phyloP scores from a whole-genome alignment of 2,888 invertebrate genomes.

The Rambutsinella grinnellia region DNA sequence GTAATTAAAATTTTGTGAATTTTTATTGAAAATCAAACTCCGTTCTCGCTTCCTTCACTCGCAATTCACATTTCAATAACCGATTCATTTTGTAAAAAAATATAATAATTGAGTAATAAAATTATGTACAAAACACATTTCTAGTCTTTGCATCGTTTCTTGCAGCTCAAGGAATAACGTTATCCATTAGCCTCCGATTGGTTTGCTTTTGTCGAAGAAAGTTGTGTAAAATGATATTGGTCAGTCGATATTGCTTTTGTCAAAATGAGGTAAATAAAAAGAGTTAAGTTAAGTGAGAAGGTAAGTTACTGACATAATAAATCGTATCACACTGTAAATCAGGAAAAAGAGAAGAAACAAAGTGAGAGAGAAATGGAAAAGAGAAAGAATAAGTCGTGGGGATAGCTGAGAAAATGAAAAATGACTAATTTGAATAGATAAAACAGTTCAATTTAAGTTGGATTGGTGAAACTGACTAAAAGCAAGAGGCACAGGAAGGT shows the following conservation, averaged over 20 bases:
- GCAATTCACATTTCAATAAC: background rate
- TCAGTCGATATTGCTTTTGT: no score
- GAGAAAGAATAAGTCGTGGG: background rate
- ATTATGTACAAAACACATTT: background rate
- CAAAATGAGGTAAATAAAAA: no score
- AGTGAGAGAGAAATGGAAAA: conserved; percentile 3
- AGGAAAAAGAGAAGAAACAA: background rate
- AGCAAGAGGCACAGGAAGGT: background rate
- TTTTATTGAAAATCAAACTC: background rate
- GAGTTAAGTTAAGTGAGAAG: no score
- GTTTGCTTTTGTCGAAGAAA: no score
- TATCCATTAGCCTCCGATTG: no score
- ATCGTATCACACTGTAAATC: no score
- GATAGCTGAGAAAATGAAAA: conserved; percentile 7
- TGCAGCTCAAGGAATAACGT: no score
- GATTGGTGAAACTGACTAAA: background rate
- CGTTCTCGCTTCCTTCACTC: background rate
- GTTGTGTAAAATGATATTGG: no score
- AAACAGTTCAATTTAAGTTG: conserved; percentile 18
- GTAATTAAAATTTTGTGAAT: no score
- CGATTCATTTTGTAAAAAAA: background rate
- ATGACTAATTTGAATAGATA: conserved; percentile 32
- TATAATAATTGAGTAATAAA: background rate
- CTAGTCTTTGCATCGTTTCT: background rate
- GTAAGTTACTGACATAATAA: no score